Evolutionary conservation across 2,888 invertebrate species (phyloP).

Genomic region (Epinotia demarniana): DNA sequence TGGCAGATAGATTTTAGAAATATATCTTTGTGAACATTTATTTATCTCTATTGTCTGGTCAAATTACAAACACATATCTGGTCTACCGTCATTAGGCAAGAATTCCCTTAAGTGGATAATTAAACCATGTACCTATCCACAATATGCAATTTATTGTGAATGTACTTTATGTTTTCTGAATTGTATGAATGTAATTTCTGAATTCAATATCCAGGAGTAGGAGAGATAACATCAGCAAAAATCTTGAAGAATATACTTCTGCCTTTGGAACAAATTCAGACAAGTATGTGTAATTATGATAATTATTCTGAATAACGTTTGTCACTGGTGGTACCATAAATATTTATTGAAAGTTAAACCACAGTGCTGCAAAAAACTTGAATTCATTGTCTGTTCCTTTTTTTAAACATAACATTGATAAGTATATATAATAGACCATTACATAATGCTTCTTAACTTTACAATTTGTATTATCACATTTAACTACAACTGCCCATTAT

Average conservation of each 20-base stretch:
- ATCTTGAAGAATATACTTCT: slow-evolving; percentile 75
- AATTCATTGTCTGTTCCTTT: slow-evolving; percentile 26
- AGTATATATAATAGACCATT: slow-evolving; percentile 58
- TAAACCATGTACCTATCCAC: background rate
- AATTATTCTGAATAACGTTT: slow-evolving; percentile 56
- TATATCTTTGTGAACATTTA: background rate
- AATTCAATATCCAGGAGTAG: slow-evolving; percentile 78
- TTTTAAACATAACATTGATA: slow-evolving; percentile 52
- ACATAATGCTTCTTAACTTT: background rate
- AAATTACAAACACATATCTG: slow-evolving; percentile 1
- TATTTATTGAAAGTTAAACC: slow-evolving; percentile 62
- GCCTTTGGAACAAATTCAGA: slow-evolving; percentile 75
- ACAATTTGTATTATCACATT: background rate
- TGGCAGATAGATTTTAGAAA: background rate
- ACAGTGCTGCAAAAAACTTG: slow-evolving; percentile 21
- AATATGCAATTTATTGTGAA: background rate
- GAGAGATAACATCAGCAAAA: slow-evolving; percentile 78
- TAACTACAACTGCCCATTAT: background rate
- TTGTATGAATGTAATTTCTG: slow-evolving; percentile 46
- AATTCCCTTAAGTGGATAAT: background rate
- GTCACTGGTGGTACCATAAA: slow-evolving; percentile 58
- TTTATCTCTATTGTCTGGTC: background rate
- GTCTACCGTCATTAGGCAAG: background rate
- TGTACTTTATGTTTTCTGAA: slow-evolving; percentile 21
- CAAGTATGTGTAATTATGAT: slow-evolving; percentile 75